Percentiles rank a stretch among this genome's conserved stretches.
These are phyloP conservation scores for Reinhardtius hippoglossoides DNA, from an alignment of 2,113 vertebrate species.

Conservation along the genomic window DNA sequence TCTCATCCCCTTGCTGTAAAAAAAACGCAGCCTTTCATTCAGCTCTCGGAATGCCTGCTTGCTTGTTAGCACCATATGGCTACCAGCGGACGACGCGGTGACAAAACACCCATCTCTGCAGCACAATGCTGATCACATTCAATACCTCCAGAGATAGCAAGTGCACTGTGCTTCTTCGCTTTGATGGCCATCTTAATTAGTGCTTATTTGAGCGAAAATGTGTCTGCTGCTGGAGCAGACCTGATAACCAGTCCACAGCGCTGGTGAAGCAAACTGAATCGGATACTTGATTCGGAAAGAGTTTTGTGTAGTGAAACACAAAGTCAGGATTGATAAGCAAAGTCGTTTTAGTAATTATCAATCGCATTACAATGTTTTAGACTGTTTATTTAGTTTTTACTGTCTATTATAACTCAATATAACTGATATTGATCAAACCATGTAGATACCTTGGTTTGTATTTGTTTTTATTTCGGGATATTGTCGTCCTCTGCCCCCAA, in stretches of 20 bases:
- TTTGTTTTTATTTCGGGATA: neutral
- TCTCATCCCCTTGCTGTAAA: conserved; percentile 37
- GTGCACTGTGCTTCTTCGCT: conserved; percentile 9
- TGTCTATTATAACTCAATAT: too few relatives aligned
- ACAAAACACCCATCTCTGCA: conserved; percentile 29
- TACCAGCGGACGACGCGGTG: conserved; percentile 11
- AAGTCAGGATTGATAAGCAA: neutral
- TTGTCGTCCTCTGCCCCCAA: neutral
- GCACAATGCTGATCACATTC: conserved; percentile 38
- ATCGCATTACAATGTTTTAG: too few relatives aligned
- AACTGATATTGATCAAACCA: neutral
- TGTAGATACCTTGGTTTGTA: neutral
- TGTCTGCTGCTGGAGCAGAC: conserved; percentile 13
- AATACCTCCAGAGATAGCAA: conserved; percentile 24
- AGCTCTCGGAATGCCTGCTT: conserved; percentile 12
- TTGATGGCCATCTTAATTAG: conserved; percentile 54
- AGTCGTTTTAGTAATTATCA: neutral
- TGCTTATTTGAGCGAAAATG: conserved; percentile 43
- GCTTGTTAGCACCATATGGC: conserved; percentile 51
- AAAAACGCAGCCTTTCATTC: conserved; percentile 33
- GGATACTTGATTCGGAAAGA: neutral
- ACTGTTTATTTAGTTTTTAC: too few relatives aligned
- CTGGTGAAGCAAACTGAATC: neutral
- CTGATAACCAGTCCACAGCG: conserved; percentile 28
- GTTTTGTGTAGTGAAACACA: neutral